Base-by-base conservation (phyloP, 1,140 invertebrate genomes). In the Agrypnia vestita region DNA sequence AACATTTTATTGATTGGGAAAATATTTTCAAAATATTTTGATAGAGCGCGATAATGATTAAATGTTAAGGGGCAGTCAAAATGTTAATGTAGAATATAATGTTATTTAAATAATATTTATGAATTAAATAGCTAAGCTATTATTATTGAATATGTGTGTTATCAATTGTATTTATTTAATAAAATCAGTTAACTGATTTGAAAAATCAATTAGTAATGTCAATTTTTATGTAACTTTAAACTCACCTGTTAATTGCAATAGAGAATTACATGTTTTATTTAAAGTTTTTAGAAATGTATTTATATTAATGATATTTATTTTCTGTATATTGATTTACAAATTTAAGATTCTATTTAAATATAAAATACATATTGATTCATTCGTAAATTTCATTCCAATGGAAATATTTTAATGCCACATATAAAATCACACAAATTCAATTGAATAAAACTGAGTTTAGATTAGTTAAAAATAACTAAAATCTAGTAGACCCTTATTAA, bases 11-110 rank as follows among this genome's bases (percentile, higher is more conserved):
- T 49, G 9, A 19, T 46, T 74, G 51, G 25, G 72, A 56, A 59
- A 69, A 19, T 47, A 47, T 44, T 69, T 69, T 69, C 43, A 47
- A 21, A 73, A 19, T 25, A 53, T 13, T 49, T 46, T 71, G 10
- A 47, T 35, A 35, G 25, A 17, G 15, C 21, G 71, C 10, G 15
- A 67, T 76, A 13, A 56, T 56, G 81, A 82, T 82, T 79, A 82
- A 82, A 82, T 82, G 80, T 82, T 82, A 75, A 47, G 80, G 80
- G 80, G 80, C 77, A 82, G 59, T 78, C 74, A 46, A 46, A 69
- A 69, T 69, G 9, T 47, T 69, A 47, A 69, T 69, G 21, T 25
- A 25, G 25, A 25, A 64, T 64, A 19, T 35, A 35, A 35, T 64
- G 61, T 35, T 64, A 64, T 64, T 62, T 35, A 64, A 64, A 35